These are phyloP conservation scores for Sitodiplosis mosellana DNA, from an alignment of 1,140 invertebrate genomes.

Conservation along the genomic window DNA sequence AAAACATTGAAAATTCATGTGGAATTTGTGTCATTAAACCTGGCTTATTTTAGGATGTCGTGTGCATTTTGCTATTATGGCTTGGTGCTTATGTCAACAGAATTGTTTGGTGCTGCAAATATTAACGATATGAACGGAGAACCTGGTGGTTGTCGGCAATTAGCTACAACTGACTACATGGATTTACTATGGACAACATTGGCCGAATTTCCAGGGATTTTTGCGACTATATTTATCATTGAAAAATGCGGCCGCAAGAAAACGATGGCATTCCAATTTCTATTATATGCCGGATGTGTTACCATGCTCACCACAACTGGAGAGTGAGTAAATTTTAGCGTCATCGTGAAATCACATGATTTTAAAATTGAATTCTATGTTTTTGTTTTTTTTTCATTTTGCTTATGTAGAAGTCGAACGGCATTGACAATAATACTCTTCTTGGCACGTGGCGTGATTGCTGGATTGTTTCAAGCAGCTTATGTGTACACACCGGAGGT, in stretches of 20 bases:
- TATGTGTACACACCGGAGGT: slow-evolving; percentile 94
- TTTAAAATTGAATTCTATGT: not conserved
- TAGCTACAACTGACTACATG: slow-evolving; percentile 76
- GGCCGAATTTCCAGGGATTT: slow-evolving; percentile 90
- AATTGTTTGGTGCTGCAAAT: slow-evolving; percentile 49
- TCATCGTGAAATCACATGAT: not conserved
- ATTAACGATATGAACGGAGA: slow-evolving; percentile 19
- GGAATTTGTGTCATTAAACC: not conserved
- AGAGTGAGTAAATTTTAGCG: slow-evolving; percentile 31
- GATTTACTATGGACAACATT: slow-evolving; percentile 87
- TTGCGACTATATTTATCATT: slow-evolving; percentile 80
- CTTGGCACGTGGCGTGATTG: slow-evolving; percentile 77
- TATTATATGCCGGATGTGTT: slow-evolving; percentile 67
- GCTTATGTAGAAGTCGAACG: slow-evolving; percentile 35
- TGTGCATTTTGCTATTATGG: slow-evolving; percentile 95
- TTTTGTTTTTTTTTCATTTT: slow-evolving; percentile 9
- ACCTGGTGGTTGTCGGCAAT: slow-evolving; percentile 49
- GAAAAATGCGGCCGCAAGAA: slow-evolving; percentile 79
- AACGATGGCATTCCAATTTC: slow-evolving; percentile 87
- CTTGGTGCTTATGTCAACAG: slow-evolving; percentile 85
- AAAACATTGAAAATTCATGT: not conserved
- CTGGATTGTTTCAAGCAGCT: slow-evolving; percentile 83
- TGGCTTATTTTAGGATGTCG: slow-evolving; percentile 46
- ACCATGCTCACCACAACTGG: slow-evolving; percentile 59
- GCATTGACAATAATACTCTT: slow-evolving; percentile 73